Base-by-base conservation (phyloP, 2,797 vertebrate genomes). In the Coregonus ussuriensis region DNA sequence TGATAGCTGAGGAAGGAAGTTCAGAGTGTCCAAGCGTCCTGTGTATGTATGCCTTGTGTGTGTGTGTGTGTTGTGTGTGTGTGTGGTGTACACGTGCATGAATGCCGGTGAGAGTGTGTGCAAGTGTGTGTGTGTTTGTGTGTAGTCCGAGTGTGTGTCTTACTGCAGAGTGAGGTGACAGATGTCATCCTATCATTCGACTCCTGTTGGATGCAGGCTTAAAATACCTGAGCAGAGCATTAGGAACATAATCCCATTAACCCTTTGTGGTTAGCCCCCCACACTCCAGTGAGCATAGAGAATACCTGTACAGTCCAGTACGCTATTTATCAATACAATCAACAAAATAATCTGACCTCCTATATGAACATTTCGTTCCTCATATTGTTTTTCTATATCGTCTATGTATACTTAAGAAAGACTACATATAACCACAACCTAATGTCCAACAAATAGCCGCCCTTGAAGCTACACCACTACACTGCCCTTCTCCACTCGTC, bases 181-280 rank as follows among this genome's bases (percentile, higher is more conserved):
- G 75, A 77, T 83, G 80, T 83, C 85, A 77, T 51, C 74, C 79
- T 79, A 54, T 74, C 79, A 81, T 75, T 80, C 47, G 11, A 75
- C 78, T 78, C 77, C 51, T 67, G 15, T 68, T 79, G 84, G 80
- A 87, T 79, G 66, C 74, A 78, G 6, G 0, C 72, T 81, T 74
- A 79, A 87, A 85, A 86, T 81, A 81, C 86, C 71, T 18, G 71
- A 76, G 81, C 15, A 68, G 15, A 11, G 62, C 75, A 83, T 83
- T 78, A 82, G 84, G 6, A 88, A 80, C 81, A 72, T 76, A 77
- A 79, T 53, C 72, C 80, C 54, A 41, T 81, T 82, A 83, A 82
- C 84, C 66, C 80, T 68, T 71, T 35, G 59, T 54, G 9, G 71
- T 62, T 37, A 21, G 59, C 41, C 5, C 37, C n/a, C 6, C n/a